Evolutionary conservation across 2,888 invertebrate species (phyloP).

Genomic region (Drosophila pseudotalamancana): DNA sequence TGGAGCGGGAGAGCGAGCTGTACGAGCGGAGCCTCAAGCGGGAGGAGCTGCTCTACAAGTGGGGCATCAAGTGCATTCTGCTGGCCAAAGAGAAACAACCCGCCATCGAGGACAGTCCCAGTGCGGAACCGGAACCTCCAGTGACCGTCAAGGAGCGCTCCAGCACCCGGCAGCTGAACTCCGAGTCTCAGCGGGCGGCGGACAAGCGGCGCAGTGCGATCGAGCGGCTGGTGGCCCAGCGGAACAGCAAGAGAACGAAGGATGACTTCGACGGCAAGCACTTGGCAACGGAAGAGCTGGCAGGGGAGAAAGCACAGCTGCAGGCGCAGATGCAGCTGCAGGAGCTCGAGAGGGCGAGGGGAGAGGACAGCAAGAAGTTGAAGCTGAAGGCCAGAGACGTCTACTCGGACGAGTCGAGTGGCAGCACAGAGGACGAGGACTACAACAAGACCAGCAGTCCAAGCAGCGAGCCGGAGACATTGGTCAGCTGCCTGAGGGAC

Average conservation of each 20-base stretch:
- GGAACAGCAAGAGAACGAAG: conserved; percentile 7
- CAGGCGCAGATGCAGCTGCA: neutral
- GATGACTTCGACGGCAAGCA: neutral
- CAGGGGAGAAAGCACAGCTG: no score
- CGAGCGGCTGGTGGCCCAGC: conserved; percentile 15
- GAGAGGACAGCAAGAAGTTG: neutral
- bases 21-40: conserved; percentile 22
- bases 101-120: neutral
- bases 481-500: conserved; percentile 1
- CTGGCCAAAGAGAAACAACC: neutral
- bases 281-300: neutral
- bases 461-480: neutral
- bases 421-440: conserved; percentile 1
- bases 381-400: conserved; percentile 37
- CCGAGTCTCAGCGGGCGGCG: conserved; percentile 10
- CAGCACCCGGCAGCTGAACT: conserved; percentile 1
- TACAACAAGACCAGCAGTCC: neutral
- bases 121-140: neutral
- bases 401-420: conserved; percentile 44
- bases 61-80: conserved; percentile 11
- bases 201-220: conserved; percentile 26
- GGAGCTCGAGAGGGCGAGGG: neutral
- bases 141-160: conserved; percentile 25
- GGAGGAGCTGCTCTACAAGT: conserved; percentile 20
- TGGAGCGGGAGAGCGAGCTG: conserved; percentile 33